These are phyloP conservation scores for Zoanthus sansibaricus DNA, from an alignment of 92 coral and sea anemone species.

Conservation along the genomic window DNA sequence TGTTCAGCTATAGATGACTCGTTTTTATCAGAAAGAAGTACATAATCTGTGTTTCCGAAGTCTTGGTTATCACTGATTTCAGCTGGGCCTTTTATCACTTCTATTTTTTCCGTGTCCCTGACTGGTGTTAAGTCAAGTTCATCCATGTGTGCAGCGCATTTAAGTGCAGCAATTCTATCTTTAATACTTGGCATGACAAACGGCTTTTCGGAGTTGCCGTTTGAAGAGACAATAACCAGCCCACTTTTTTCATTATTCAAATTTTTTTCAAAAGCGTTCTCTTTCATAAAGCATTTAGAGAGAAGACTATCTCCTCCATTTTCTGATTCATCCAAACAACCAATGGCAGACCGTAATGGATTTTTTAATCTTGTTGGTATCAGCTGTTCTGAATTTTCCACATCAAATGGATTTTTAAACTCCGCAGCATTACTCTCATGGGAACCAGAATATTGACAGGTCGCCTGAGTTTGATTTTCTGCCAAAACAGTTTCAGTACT, in stretches of 20 bases:
- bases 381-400: slow-evolving; percentile 2
- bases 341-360: background rate
- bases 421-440: background rate
- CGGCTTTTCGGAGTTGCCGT: slow-evolving; percentile 23
- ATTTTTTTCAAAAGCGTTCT: background rate
- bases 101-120: slow-evolving; percentile 26
- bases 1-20: background rate
- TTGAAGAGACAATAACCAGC: background rate
- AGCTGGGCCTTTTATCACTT: background rate
- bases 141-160: slow-evolving; percentile 56
- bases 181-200: slow-evolving; percentile 51
- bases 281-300: background rate
- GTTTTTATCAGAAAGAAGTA: background rate
- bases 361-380: slow-evolving; percentile 36
- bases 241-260: background rate
- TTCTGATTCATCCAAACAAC: background rate
- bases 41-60: background rate
- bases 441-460: background rate
- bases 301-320: background rate
- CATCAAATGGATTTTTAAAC: background rate
- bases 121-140: slow-evolving; percentile 59
- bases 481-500: slow-evolving; percentile 16
- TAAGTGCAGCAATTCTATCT: slow-evolving; percentile 66
- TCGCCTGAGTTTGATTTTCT: background rate
- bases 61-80: background rate